phyloP scores from a whole-genome alignment of 2,797 vertebrate species.

The Podarcis siculus region DNA sequence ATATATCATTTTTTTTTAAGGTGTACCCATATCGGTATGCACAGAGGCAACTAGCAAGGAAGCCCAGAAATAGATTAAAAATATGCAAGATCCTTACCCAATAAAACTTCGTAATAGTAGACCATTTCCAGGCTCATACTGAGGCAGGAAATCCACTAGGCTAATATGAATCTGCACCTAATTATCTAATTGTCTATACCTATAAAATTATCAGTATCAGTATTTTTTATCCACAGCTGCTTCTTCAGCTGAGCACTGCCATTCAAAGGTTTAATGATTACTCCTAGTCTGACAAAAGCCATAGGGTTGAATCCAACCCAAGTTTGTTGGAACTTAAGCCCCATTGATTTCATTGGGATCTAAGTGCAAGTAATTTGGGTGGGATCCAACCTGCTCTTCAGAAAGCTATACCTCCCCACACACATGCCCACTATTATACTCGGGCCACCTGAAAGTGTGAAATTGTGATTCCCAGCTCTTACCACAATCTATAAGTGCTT shows the following conservation, averaged over 20 bases:
- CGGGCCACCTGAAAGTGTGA: background rate
- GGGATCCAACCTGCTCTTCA: background rate
- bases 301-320: background rate
- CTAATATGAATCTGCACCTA: background rate
- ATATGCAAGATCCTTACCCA: background rate
- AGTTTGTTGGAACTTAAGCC: background rate
- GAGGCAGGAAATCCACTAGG: background rate
- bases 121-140: background rate
- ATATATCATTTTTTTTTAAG: background rate
- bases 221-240: background rate
- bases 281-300: background rate
- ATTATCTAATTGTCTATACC: background rate
- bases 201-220: background rate
- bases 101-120: background rate
- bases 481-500: background rate
- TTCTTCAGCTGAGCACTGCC: background rate
- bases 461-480: background rate
- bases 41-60: background rate
- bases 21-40: background rate
- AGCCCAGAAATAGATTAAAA: no score
- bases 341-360: background rate
- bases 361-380: background rate
- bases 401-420: background rate
- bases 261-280: background rate
- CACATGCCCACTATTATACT: background rate